Conservation (phyloP, 23 tunicate species). For the Phallusia fumigata region DNA sequence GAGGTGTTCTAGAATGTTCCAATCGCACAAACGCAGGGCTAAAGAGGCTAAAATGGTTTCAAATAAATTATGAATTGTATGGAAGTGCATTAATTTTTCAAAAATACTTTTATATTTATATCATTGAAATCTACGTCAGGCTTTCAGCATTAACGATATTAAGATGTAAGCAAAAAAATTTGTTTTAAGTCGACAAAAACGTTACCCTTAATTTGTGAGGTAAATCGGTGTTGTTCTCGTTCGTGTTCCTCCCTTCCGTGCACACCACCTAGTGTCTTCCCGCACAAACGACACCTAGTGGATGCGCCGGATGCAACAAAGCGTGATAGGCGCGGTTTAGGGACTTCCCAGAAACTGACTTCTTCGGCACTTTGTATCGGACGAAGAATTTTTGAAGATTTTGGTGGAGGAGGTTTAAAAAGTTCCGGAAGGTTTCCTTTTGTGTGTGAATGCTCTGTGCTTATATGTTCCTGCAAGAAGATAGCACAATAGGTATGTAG, state of each 20-base stretch:
- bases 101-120: too few species aligned
- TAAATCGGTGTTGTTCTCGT: conserved; percentile 39
- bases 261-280: conserved; percentile 20
- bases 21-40: conserved; percentile 28
- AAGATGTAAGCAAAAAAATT: too few species aligned
- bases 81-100: too few species aligned
- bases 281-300: conserved; percentile 44
- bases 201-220: conserved; percentile 32
- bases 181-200: too few species aligned
- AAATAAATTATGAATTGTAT: too few species aligned
- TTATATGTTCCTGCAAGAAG: background rate
- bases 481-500: too few species aligned
- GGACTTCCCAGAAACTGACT: conserved; percentile 34
- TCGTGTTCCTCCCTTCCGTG: conserved; percentile 67
- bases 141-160: too few species aligned
- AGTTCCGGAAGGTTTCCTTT: background rate
- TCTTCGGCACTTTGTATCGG: background rate
- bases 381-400: background rate
- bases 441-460: background rate
- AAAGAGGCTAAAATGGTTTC: conserved; percentile 1
- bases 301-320: conserved; percentile 37
- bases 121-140: too few species aligned
- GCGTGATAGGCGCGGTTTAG: conserved; percentile 10
- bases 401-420: conserved; percentile 13
- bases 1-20: conserved; percentile 47